Conservation (phyloP, 2,888 invertebrate genomes). For the Caenorhabditis japonica region DNA sequence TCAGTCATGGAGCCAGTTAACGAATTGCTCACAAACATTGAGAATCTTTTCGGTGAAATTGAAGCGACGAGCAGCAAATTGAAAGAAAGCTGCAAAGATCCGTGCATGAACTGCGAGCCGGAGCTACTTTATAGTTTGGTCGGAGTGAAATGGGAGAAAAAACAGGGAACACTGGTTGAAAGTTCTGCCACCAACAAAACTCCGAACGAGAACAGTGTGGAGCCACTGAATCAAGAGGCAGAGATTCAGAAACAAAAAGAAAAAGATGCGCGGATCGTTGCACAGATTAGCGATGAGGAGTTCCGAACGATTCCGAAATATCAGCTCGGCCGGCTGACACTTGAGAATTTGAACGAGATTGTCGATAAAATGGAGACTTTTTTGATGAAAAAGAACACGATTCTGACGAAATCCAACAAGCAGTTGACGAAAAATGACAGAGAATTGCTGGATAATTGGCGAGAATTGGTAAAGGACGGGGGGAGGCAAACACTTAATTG, state of each 20-base stretch:
- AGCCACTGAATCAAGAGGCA: background rate
- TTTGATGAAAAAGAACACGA: slow-evolving; percentile 16
- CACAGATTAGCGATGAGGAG: slow-evolving; percentile 26
- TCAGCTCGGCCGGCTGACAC: slow-evolving; percentile 42
- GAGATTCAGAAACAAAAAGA: slow-evolving; percentile 7
- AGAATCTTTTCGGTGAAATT: slow-evolving; percentile 1
- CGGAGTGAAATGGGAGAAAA: slow-evolving; percentile 1
- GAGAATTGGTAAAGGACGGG: slow-evolving; percentile 24
- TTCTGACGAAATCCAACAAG: slow-evolving; percentile 27
- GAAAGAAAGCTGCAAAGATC: slow-evolving; percentile 2
- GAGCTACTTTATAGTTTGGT: background rate
- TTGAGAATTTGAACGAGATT: slow-evolving; percentile 48
- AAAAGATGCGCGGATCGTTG: slow-evolving; percentile 15
- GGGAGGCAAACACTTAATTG: too few species aligned
- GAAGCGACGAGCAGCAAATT: background rate
- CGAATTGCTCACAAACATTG: slow-evolving; percentile 2
- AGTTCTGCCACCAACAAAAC: background rate
- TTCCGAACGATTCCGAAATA: slow-evolving; percentile 52
- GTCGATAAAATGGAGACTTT: slow-evolving; percentile 46
- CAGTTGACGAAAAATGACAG: slow-evolving; percentile 33
- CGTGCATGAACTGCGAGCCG: slow-evolving; percentile 6
- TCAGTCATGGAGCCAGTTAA: slow-evolving; percentile 9
- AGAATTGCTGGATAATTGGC: slow-evolving; percentile 32
- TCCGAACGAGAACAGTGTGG: background rate
- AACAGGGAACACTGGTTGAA: background rate